Conservation (phyloP, 2,888 invertebrate species). For the Eucera pruinosa region DNA sequence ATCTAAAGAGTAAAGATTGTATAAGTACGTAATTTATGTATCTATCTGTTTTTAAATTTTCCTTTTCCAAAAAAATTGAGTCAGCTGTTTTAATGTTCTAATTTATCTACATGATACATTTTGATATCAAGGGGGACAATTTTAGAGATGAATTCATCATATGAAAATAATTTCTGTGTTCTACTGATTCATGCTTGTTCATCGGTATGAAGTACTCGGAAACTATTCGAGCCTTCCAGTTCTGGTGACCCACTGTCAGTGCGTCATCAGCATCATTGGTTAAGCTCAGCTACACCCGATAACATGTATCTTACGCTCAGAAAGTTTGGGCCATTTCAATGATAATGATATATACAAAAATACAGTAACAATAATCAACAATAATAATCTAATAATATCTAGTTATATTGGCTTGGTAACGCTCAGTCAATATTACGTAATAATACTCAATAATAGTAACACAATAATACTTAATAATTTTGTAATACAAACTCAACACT, state of each 20-base stretch:
- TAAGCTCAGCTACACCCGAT: neutral
- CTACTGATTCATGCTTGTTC: neutral
- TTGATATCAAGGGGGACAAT: neutral
- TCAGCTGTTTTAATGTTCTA: too few species aligned
- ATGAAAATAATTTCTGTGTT: constrained; percentile 9
- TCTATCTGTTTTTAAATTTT: too few species aligned
- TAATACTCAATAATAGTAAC: neutral
- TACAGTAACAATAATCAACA: neutral
- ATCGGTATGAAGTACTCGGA: neutral
- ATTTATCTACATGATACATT: neutral
- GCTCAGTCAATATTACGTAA: neutral
- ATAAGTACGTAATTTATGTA: too few species aligned
- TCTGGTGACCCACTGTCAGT: neutral
- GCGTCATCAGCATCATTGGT: constrained; percentile 5
- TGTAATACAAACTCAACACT: too few species aligned
- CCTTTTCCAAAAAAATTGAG: too few species aligned
- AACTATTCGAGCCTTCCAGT: constrained; percentile 14
- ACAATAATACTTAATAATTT: too few species aligned
- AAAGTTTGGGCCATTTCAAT: neutral
- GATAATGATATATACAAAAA: too few species aligned
- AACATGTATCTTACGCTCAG: neutral
- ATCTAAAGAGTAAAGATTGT: too few species aligned
- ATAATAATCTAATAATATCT: neutral
- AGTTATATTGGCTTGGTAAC: neutral
- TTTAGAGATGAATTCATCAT: too few species aligned